Base-by-base conservation (phyloP, 2,797 vertebrate genomes). In the Gobionotothen gibberifrons region DNA sequence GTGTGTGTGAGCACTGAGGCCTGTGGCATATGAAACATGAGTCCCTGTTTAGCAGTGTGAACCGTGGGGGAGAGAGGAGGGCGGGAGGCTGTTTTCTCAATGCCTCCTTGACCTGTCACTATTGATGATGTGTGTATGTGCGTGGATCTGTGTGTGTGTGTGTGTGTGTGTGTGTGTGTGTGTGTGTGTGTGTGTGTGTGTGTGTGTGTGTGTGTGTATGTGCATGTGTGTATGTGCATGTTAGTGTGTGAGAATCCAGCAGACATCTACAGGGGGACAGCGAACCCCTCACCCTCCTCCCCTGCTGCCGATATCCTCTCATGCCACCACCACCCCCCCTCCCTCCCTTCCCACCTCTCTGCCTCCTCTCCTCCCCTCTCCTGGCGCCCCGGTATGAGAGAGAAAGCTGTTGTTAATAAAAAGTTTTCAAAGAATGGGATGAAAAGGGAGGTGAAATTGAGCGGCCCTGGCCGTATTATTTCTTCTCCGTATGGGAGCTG, bases 331-430 rank as follows among this genome's bases (percentile, higher is more conserved):
- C 69, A 53, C 57, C 69, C 56, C 52, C 46, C 57, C 54, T 51
- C 46, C 67, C 55, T 26, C 69, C 46, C 42, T 32, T 76, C 46
- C 74, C 71, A 36, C 70, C 76, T 52, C 84, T 22, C 70, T 75
- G 65, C 77, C 86, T 66, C 78, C 74, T 81, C 82, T 72, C 90
- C 89, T 84, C 84, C 87, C 88, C 72, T 81, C 86, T 88, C 76
- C 87, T 85, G 91, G 89, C 88, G 88, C 89, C 89, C 84, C 72
- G 83, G 90, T 90, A 90, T 89, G 87, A 88, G 91, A 90, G 91
- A 88, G 90, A 92, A 93, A 94, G 93, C 93, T 95, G 93, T 95
- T 95, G 93, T 95, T 95, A 96, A 95, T 94, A 94, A 95, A 95
- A 93, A 93, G 87, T 91, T 93, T 95, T 95, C 93, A 95, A 95